A percentile compares a stretch with the other conserved stretches of the same genome.
These are phyloP conservation scores for Chrysomallon squamiferum DNA, from an alignment of 1,140 invertebrate species.

Conservation along the genomic window DNA sequence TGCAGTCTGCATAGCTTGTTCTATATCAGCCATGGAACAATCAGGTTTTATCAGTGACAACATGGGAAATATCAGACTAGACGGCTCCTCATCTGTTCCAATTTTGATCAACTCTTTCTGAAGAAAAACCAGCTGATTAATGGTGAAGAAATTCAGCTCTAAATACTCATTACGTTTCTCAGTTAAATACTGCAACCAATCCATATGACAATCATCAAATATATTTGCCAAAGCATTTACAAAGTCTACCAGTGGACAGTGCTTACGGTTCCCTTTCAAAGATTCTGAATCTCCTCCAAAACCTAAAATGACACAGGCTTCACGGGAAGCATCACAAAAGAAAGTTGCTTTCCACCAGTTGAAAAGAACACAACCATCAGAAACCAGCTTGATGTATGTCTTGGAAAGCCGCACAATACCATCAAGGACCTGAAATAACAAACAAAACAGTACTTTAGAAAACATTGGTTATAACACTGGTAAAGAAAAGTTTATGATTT, in stretches of 20 bases:
- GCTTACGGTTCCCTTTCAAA: slow-evolving; percentile 22
- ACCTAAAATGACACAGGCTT: slow-evolving; percentile 33
- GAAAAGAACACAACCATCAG: slow-evolving; percentile 51
- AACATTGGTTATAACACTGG: too few species aligned
- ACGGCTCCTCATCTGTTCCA: slow-evolving; percentile 15
- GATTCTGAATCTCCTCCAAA: slow-evolving; percentile 32
- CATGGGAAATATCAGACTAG: slow-evolving; percentile 33
- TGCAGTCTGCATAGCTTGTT: slow-evolving; percentile 30
- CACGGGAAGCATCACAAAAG: slow-evolving; percentile 29
- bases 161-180: slow-evolving; percentile 38
- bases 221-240: slow-evolving; percentile 44
- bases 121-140: slow-evolving; percentile 53
- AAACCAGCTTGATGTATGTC: slow-evolving; percentile 44
- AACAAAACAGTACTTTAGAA: not conserved
- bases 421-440: slow-evolving; percentile 48
- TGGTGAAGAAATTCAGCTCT: slow-evolving; percentile 51
- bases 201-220: slow-evolving; percentile 46
- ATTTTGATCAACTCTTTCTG: slow-evolving; percentile 43
- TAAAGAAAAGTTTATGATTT: too few species aligned
- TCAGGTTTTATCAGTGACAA: slow-evolving; percentile 35
- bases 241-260: slow-evolving; percentile 19
- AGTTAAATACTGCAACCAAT: slow-evolving; percentile 48
- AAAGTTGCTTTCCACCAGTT: slow-evolving; percentile 44
- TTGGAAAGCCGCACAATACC: slow-evolving; percentile 42
- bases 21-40: slow-evolving; percentile 28